Base-by-base conservation (phyloP, 1,140 invertebrate genomes). In the Potamilus streckersoni region DNA sequence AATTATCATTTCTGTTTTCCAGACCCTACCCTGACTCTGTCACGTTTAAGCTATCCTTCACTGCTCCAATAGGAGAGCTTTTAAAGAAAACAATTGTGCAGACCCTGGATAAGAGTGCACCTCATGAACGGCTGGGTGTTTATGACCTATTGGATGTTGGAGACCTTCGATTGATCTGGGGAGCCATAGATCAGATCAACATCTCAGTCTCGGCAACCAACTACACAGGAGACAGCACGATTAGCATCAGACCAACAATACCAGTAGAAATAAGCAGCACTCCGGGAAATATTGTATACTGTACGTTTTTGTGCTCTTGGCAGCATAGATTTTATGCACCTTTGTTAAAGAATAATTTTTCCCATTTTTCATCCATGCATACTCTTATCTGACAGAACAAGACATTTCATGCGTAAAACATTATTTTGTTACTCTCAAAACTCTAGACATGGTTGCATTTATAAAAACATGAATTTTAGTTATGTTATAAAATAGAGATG, bases 61-160 rank as follows among this genome's bases (percentile, higher is more conserved):
- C 70, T 13, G 75, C 75, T 16, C 75, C 75, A 60, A 56, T 77
- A 11, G 75, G 75, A n/a, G 75, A 77, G 16, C 73, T 69, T 27
- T 66, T 77, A 17, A 20, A n/a, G n/a, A 69, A 55, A 49, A 77
- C 72, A 62, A 71, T 77, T 14, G 73, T 58, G 23, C 57, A 60
- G 17, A 77, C 72, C 60, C 72, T 77, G n/a, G 63, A 61, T 8
- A 61, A 68, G 31, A 62, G 68, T 12, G 75, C 75, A 31, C 75
- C 75, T 4, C 75, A 77, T 67, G 75, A 77, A 20, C 56, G 56
- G 58, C 23, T 68, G 27, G 75, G 70, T n/a, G 59, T 27, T 20
- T 72, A 72, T 27, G 75, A 77, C 20, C 57, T 77, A 0, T 59
- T 77, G 19, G 75, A 77, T 69, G 55, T 77, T 68, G 75, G 75